Conservation (phyloP, 2,888 invertebrate genomes). For the Lacanobia oleracea region DNA sequence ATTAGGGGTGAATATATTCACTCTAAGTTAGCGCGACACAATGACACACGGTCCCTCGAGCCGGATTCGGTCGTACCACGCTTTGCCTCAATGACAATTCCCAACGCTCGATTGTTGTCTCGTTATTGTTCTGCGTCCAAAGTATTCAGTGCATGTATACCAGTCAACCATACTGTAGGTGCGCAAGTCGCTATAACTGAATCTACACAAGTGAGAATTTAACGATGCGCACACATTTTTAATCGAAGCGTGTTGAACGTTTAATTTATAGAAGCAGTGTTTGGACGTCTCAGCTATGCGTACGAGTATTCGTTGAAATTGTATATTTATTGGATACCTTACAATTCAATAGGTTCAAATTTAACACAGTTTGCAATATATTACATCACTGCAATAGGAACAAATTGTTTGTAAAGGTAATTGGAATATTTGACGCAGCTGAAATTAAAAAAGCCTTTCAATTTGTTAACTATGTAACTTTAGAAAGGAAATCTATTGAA, state of each 20-base stretch:
- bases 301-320: neutral
- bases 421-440: slow-evolving; percentile 23
- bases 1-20: slow-evolving; percentile 10
- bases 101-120: slow-evolving; percentile 70
- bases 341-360: slow-evolving; percentile 18
- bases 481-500: slow-evolving; percentile 68
- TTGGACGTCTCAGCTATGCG: neutral
- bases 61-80: slow-evolving; percentile 40
- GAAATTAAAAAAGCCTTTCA: slow-evolving; percentile 19
- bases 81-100: slow-evolving; percentile 69
- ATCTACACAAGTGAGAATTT: slow-evolving; percentile 41
- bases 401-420: slow-evolving; percentile 26
- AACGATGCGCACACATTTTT: slow-evolving; percentile 47
- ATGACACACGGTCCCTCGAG: slow-evolving; percentile 47
- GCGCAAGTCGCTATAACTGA: slow-evolving; percentile 39
- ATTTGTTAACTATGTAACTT: slow-evolving; percentile 48
- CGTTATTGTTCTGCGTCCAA: slow-evolving; percentile 74
- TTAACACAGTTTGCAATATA: slow-evolving; percentile 2
- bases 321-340: neutral
- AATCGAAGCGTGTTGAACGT: slow-evolving; percentile 33
- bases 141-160: slow-evolving; percentile 80
- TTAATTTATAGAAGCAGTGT: slow-evolving; percentile 21
- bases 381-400: slow-evolving; percentile 22
- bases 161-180: slow-evolving; percentile 74
- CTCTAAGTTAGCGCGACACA: slow-evolving; percentile 38